Evolutionary conservation across 2,113 vertebrate species (phyloP).

Genomic region (Baryphthengus martii): DNA sequence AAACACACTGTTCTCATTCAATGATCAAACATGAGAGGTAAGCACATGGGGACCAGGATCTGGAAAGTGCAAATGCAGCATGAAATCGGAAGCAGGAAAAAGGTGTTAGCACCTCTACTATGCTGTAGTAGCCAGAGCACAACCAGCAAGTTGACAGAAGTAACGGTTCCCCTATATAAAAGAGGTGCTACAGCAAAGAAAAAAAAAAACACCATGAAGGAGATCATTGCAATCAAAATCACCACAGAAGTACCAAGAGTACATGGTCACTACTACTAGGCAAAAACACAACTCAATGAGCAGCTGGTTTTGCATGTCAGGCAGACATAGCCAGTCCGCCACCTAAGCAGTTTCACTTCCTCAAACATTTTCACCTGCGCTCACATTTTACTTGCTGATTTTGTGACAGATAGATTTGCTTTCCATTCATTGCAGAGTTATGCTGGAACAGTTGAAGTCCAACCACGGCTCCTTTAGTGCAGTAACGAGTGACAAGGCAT

Average conservation of each 20-base stretch:
- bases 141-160: background rate
- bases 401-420: background rate
- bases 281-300: background rate
- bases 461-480: background rate
- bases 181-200: background rate
- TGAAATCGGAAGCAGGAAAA: background rate
- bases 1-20: background rate
- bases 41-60: fast-evolving
- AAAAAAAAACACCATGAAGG: background rate
- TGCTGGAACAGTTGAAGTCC: background rate
- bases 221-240: background rate
- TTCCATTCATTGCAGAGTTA: background rate
- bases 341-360: background rate
- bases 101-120: background rate
- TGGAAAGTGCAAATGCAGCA: background rate
- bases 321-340: background rate
- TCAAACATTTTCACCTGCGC: background rate
- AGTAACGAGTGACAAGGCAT: background rate
- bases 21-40: background rate
- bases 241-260: background rate
- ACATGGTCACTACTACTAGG: background rate
- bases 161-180: no score
- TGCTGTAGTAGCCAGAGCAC: background rate
- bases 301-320: background rate
- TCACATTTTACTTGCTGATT: background rate